Percentiles rank a stretch among this genome's conserved stretches.
Conservation (phyloP, 2,113 vertebrate genomes). For the Xiphophorus hellerii region DNA sequence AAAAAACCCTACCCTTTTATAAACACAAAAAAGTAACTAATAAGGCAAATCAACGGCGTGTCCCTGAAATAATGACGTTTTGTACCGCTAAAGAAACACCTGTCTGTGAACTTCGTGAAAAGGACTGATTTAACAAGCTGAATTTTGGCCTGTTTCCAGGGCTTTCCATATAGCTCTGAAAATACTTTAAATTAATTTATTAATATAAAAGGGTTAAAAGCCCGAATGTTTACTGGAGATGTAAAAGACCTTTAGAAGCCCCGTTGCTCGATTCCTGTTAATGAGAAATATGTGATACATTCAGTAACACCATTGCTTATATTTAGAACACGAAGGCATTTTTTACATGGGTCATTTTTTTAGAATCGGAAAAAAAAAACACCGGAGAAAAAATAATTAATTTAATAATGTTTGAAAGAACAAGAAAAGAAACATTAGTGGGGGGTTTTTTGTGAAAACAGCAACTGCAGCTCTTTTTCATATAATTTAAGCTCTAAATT, state of each 20-base stretch:
- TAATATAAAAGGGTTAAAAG: not conserved
- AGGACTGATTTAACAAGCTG: constrained; percentile 1
- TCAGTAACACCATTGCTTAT: not conserved
- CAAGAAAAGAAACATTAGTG: not conserved
- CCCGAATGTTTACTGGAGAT: not conserved
- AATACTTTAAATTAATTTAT: constrained; percentile 11
- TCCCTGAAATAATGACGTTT: not conserved
- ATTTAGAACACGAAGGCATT: not conserved
- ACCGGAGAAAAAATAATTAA: not conserved
- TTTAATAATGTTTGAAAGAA: not conserved
- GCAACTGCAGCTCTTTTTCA: not conserved
- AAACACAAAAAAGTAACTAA: not conserved
- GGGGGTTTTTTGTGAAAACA: not conserved
- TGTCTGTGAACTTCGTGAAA: not conserved
- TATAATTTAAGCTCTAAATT: not conserved
- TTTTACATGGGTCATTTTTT: not conserved
- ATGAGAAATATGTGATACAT: not conserved
- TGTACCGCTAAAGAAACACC: not conserved
- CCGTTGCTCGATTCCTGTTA: not conserved
- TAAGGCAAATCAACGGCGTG: not conserved
- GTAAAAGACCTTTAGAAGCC: not conserved
- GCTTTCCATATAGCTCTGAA: not conserved
- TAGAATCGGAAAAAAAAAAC: not conserved
- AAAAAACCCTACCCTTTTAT: not conserved
- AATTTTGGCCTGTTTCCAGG: constrained; percentile 17